Base-by-base conservation (phyloP, 2,113 vertebrate species). In the Ondatra zibethicus region DNA sequence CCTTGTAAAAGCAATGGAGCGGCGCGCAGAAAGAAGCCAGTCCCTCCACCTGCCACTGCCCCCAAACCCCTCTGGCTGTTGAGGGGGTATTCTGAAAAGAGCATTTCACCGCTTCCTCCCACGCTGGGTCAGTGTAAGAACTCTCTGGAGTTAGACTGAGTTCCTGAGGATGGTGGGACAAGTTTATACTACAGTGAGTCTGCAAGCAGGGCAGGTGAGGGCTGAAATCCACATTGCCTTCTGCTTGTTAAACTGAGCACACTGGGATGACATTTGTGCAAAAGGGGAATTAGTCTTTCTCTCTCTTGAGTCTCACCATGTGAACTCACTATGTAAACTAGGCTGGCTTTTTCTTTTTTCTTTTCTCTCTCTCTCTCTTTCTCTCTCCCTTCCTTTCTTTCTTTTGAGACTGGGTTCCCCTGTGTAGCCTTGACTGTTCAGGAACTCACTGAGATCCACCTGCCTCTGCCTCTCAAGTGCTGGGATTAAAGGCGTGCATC, bases 1-100 rank as follows among this genome's bases (percentile, higher is more conserved):
- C 89, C 84, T 97, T 94, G 89, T 78, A 65, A 89, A 97, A 93
- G 91, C 95, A 97, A 88, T n/a, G 39, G 86, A 96, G 95, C 63
- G 1, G 95, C 85, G 95, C 85, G 88, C 91, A 72, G 78, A 81
- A 93, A 55, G 47, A 93, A 92, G 66, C 61, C 88, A 45, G 82
- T 72, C 36, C 81, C 86, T 55, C 50, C 52, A 73, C 70, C 42
- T 88, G 66, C 82, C 31, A 36, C 68, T 50, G 33, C 17, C 29
- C 29, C 45, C 21, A 36, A 58, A 9, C 61, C 77, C 52, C 63
- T n/a, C 33, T 25, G 50, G 39, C 29, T 63, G 50, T 45, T 10
- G 31, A 45, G 73, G 42, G 39, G 33, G 25, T 19, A 2, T 85
- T 76, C 72, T 77, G 47, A 84, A 42, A 72, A 55, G 33, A 88